These are phyloP conservation scores for Pseudochromis fuscus DNA, from an alignment of 2,797 vertebrate genomes.

Conservation along the genomic window DNA sequence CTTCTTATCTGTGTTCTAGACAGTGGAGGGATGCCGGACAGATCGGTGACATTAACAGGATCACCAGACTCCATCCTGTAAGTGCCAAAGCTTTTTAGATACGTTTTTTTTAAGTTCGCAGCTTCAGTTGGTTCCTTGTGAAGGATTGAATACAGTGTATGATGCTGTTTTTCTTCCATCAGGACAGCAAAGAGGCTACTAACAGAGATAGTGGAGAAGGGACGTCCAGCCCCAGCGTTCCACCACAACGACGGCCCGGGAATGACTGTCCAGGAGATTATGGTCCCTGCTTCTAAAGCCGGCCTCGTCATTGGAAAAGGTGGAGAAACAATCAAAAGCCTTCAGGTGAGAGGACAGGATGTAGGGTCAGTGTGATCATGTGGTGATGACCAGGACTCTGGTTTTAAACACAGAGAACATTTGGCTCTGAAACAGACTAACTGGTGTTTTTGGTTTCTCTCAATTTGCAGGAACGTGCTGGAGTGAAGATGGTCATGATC, in stretches of 20 bases:
- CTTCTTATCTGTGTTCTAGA: slow-evolving; percentile 82
- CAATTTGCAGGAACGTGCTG: slow-evolving; percentile 91
- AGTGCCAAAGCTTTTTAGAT: slow-evolving; percentile 71
- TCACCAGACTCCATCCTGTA: slow-evolving; percentile 95
- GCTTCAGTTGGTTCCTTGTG: neutral
- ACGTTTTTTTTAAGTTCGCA: too few relatives aligned
- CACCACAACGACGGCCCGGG: slow-evolving; percentile 96
- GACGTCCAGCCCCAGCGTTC: slow-evolving; percentile 94
- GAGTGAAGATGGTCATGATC: slow-evolving; percentile 99
- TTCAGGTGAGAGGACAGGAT: slow-evolving; percentile 87
- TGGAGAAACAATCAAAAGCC: slow-evolving; percentile 98
- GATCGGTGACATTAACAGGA: slow-evolving; percentile 96
- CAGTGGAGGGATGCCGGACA: slow-evolving; percentile 96
- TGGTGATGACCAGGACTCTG: too few relatives aligned
- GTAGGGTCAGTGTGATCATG: too few relatives aligned
- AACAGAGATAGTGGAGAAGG: slow-evolving; percentile 97
- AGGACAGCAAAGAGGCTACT: slow-evolving; percentile 95
- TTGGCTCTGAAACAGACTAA: neutral
- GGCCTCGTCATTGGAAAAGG: slow-evolving; percentile 99
- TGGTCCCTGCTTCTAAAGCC: slow-evolving; percentile 98
- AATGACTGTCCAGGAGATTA: slow-evolving; percentile 97
- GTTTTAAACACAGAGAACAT: too few relatives aligned
- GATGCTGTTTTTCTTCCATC: neutral
- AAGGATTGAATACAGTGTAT: neutral
- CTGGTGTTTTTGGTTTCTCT: neutral